Conservation (phyloP, 2,888 invertebrate genomes). For the Cosmia pyralina region DNA sequence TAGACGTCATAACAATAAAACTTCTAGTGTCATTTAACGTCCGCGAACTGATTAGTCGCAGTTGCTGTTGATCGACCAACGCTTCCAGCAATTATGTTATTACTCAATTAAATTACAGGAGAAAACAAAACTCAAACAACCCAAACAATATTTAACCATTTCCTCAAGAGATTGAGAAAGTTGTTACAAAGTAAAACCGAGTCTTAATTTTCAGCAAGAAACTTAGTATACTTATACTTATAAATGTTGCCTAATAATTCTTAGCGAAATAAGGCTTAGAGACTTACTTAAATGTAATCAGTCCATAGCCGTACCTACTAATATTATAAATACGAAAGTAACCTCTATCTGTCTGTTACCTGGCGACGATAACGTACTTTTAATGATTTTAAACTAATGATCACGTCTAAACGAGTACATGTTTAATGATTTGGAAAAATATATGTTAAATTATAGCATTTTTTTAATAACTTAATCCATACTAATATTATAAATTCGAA, state of each 20-base stretch:
- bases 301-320: neutral
- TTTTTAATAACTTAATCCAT: too few species aligned
- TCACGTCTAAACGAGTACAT: too few species aligned
- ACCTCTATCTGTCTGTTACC: too few species aligned
- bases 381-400: too few species aligned
- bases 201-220: conserved; percentile 21
- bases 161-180: conserved; percentile 22
- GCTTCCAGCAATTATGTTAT: neutral
- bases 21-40: too few species aligned
- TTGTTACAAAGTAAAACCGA: conserved; percentile 27
- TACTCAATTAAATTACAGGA: conserved; percentile 22
- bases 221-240: conserved; percentile 9
- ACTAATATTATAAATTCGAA: too few species aligned
- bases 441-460: too few species aligned
- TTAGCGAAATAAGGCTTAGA: neutral
- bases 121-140: conserved; percentile 21
- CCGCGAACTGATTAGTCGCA: neutral
- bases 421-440: too few species aligned
- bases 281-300: neutral
- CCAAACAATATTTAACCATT: conserved; percentile 21
- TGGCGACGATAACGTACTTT: too few species aligned
- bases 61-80: neutral
- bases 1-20: too few species aligned
- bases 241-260: conserved; percentile 4
- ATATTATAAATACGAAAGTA: too few species aligned